Base-by-base conservation (phyloP, 2,113 vertebrate species). In the Melanerpes formicivorus region DNA sequence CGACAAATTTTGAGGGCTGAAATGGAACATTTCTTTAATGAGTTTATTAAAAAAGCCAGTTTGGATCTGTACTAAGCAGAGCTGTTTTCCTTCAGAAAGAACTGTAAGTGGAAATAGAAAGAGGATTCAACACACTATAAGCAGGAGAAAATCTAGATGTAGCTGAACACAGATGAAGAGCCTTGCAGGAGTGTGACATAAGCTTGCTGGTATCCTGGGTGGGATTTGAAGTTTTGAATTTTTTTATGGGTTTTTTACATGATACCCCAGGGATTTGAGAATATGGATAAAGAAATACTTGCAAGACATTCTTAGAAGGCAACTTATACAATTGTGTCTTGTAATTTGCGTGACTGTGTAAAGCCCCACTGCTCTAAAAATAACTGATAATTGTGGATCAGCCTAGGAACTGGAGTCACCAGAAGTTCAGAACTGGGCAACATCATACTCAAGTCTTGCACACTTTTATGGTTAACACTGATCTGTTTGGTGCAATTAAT, bases 301-400 rank as follows among this genome's bases (percentile, higher is more conserved):
- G 70, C 63, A 72, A 90, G 71, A 71, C 52, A 9, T 97, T 97
- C 93, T 97, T 97, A 95, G 95, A 90, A 95, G 94, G 80, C 88
- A 90, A n/a, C 10, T 2, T 82, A 46, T 40, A 46, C 48, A 88
- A 50, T 46, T 60, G 34, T 84, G 86, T 97, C 97, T 96, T 97
- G 52, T 98, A 97, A 98, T 98, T 97, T 97, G 55, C 80, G 37
- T 63, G 86, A 72, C 78, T 91, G 46, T 80, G 29, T 69, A 71
- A 56, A 93, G 70, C 67, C 90, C 73, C 60, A 18, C 32, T 90
- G 88, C 78, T 97, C 91, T 93, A 94, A 96, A 97, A 97, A 97
- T 96, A 97, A 91, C 86, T 95, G 56, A 48, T 96, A 98, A 97
- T 97, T 98, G 93, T 95, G 55, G 48, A 91, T 94, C 89, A 71